Percentiles rank a stretch among this genome's conserved stretches.
These are phyloP conservation scores for Trichonephila clavata DNA, from an alignment of 1,140 invertebrate species.

Conservation along the genomic window DNA sequence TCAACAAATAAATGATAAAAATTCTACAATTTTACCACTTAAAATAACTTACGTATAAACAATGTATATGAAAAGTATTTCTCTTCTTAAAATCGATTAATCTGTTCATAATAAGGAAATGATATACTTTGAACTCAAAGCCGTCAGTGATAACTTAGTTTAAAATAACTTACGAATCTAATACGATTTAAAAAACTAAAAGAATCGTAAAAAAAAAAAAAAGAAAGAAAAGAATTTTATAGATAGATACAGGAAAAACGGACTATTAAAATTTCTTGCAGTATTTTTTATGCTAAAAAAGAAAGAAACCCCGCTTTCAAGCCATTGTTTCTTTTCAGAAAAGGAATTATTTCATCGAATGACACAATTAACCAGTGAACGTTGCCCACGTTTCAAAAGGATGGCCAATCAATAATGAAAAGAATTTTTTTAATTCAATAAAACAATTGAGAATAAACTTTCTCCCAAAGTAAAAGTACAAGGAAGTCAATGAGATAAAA, in stretches of 20 bases:
- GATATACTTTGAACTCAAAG: no score
- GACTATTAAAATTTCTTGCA: background rate
- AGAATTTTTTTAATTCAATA: background rate
- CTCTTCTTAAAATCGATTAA: no score
- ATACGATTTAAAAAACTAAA: background rate
- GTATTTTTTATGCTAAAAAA: no score
- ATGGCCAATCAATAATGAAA: background rate
- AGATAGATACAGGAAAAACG: background rate
- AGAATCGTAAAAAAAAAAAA: background rate
- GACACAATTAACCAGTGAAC: background rate
- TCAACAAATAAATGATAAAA: no score
- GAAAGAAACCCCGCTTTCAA: background rate
- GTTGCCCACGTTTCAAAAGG: constrained; percentile 4
- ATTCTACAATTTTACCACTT: no score
- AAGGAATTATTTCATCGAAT: background rate
- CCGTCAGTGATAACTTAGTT: background rate
- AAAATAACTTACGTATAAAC: no score
- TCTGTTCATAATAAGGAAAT: no score
- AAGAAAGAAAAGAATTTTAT: background rate
- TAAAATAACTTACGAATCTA: background rate
- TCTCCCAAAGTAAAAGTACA: background rate
- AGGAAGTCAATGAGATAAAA: background rate
- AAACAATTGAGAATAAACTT: background rate
- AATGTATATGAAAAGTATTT: no score
- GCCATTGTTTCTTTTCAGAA: constrained; percentile 11